Evolutionary conservation across 2,888 invertebrate species (phyloP), one percentile per base, ranked within the genome.

Genomic region (Drosophila nr. fundita): DNA sequence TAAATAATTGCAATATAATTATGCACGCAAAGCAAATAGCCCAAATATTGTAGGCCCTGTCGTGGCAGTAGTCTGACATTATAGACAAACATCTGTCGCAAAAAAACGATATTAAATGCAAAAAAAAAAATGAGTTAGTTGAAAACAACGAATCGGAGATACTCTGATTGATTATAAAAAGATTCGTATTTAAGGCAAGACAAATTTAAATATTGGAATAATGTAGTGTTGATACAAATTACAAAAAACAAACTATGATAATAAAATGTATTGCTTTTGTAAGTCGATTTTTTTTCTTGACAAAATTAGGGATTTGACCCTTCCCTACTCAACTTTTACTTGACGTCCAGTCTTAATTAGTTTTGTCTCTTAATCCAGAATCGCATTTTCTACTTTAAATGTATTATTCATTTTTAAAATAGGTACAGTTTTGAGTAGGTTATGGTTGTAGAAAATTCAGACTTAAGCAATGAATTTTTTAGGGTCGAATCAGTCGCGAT

Each of bases 1-100:
- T 87, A 90, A 81, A 90, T 88, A 88, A 88, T 88, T 88, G 91
- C 81, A 83, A 88, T 89, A 88, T 88, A 90, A 88, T 90, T 88
- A 87, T 87, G 73, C 89, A 76, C 83, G 69, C 80, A 80, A 66
- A 77, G 82, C 78, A 73, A 82, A 86, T 78, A 75, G 73, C 76
- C 80, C 58, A 87, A 89, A 82, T 75, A 80, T 68, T 77, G 67
- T 82, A 62, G 76, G 68, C 73, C 78, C 81, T 82, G 61, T 62
- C 59, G 45, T 61, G 30, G 57, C 52, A 63, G 50, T 36, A 60
- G 57, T 36, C 78, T 18, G 72, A 6, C 68, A 68, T 65, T 66
- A 76, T 66, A 68, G 53, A 38, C 80, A 73, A 87, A 90, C 87
- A 87, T 89, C 87, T 90, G 90, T 89, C 88, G 68, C 91, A 73